Percentiles rank a stretch among this genome's conserved stretches.
Conservation (phyloP, 2,113 vertebrate species). For the Rhizomys pruinosus region DNA sequence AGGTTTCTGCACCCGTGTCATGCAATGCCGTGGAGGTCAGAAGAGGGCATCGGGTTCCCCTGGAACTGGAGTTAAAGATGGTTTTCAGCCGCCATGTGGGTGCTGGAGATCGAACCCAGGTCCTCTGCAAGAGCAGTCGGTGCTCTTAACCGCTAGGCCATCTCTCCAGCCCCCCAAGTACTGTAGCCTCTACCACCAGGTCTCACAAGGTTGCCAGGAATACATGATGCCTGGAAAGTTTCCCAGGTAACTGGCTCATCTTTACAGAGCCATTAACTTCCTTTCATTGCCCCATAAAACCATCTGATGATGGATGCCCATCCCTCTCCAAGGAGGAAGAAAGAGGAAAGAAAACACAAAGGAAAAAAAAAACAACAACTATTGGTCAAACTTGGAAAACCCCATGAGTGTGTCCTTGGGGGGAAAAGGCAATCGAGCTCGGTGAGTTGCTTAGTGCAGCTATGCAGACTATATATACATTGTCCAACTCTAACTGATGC, state of each 20-base stretch:
- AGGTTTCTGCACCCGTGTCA: no score
- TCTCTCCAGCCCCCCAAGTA: no score
- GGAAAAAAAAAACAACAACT: background rate
- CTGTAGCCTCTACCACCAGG: background rate
- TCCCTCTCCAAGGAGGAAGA: background rate
- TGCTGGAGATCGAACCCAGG: no score
- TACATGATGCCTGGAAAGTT: background rate
- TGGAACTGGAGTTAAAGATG: no score
- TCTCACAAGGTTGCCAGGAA: conserved; percentile 16
- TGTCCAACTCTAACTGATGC: background rate
- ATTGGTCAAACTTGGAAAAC: background rate
- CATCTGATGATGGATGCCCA: fast-evolving
- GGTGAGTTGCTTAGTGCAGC: background rate
- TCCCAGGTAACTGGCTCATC: conserved; percentile 24
- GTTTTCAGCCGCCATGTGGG: no score
- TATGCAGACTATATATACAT: background rate
- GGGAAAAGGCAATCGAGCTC: background rate
- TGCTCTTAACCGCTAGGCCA: no score
- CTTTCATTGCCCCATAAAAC: conserved; percentile 22
- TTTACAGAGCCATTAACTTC: conserved; percentile 43
- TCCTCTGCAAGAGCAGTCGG: no score
- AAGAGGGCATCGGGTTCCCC: no score
- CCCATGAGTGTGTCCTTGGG: background rate
- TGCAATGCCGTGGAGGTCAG: no score
- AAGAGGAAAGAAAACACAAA: background rate